A percentile compares a stretch with the other conserved stretches of the same genome.
phyloP scores from a whole-genome alignment of 2,888 invertebrate species.

The Pterostichus madidus region DNA sequence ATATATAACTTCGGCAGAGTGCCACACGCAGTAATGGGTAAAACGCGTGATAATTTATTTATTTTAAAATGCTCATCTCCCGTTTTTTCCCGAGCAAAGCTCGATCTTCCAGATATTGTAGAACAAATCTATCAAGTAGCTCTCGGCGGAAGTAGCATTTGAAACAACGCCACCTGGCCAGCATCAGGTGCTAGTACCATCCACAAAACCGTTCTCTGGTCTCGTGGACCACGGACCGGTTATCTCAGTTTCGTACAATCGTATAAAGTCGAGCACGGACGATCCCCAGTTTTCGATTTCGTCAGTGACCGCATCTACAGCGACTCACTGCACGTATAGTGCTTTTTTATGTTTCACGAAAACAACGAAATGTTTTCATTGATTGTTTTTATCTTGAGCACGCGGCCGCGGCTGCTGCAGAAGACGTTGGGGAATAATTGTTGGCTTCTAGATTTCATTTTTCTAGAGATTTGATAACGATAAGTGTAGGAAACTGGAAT shows the following conservation, averaged over 20 bases:
- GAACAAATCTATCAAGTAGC: too few species aligned
- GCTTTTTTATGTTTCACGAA: constrained; percentile 58
- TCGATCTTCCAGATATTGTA: too few species aligned
- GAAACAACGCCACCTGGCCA: not conserved
- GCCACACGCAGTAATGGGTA: too few species aligned
- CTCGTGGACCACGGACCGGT: constrained; percentile 13
- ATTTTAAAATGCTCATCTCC: too few species aligned
- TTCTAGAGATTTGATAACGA: constrained; percentile 48
- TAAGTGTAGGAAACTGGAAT: not conserved
- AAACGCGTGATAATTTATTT: too few species aligned
- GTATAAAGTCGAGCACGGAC: not conserved
- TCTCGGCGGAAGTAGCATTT: not conserved
- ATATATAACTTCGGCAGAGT: too few species aligned
- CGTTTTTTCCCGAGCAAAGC: too few species aligned
- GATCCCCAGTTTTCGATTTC: constrained; percentile 6
- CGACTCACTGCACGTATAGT: constrained; percentile 25
- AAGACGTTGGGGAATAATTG: not conserved
- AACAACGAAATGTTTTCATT: constrained; percentile 54
- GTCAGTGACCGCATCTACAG: not conserved
- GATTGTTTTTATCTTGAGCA: constrained; percentile 52
- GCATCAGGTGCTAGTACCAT: too few species aligned
- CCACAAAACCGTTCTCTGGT: too few species aligned
- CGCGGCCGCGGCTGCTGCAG: constrained; percentile 21
- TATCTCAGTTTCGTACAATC: not conserved
- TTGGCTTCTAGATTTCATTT: constrained; percentile 47